Evolutionary conservation across 2,113 vertebrate genomes (phyloP).

Genomic region (Nannospalax galili): DNA sequence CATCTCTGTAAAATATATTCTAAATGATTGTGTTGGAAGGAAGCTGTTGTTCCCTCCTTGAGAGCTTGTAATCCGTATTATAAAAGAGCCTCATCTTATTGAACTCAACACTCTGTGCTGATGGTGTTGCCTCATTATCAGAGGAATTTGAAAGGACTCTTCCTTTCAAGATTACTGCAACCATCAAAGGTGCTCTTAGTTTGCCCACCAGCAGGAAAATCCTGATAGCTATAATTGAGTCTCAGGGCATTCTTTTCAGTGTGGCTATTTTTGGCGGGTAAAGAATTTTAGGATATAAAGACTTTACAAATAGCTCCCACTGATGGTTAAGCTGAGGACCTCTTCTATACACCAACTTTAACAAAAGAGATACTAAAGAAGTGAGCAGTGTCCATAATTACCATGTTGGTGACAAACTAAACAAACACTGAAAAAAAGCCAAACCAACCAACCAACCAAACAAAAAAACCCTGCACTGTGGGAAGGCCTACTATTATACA

Average conservation of each 20-base stretch:
- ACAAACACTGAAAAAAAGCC: too few relatives aligned
- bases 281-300: conserved; percentile 63
- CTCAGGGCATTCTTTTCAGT: conserved; percentile 29
- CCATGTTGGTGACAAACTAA: conserved; percentile 58
- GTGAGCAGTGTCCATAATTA: conserved; percentile 72
- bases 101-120: not conserved
- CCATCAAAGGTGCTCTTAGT: not conserved
- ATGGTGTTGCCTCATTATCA: not conserved
- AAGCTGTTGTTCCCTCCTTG: not conserved
- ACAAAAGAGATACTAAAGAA: conserved; percentile 77
- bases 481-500: not conserved
- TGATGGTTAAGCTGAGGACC: conserved; percentile 67
- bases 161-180: not conserved
- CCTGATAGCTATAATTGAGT: conserved; percentile 27
- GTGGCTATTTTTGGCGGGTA: conserved; percentile 75
- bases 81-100: not conserved
- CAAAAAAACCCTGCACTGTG: not conserved
- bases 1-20: not conserved
- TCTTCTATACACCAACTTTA: conserved; percentile 73
- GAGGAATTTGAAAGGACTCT: not conserved
- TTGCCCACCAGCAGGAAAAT: conserved; percentile 64
- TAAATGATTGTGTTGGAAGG: not conserved
- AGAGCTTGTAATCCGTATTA: not conserved
- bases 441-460: not conserved
- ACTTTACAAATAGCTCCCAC: conserved; percentile 74